Evolutionary conservation across 2,113 vertebrate genomes (phyloP).

Genomic region (Monopterus albus): DNA sequence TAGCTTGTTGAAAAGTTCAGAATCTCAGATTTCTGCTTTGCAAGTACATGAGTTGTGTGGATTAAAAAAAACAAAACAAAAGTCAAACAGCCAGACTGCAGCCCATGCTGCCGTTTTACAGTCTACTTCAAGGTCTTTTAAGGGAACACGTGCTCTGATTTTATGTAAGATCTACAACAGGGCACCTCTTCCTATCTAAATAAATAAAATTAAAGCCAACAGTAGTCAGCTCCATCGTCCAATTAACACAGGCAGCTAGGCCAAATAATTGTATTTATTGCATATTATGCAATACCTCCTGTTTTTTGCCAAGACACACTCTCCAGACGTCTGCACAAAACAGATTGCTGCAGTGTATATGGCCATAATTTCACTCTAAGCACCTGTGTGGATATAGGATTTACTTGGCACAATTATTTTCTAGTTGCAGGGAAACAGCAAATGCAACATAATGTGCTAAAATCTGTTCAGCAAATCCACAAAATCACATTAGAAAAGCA

Average conservation of each 20-base stretch:
- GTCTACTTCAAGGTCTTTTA: constrained; percentile 2
- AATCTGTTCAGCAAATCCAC: background rate
- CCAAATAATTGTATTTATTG: constrained; percentile 23
- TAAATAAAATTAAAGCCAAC: constrained; percentile 20
- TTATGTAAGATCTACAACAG: constrained; percentile 10
- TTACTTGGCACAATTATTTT: constrained; percentile 11
- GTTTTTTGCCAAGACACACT: constrained; percentile 12
- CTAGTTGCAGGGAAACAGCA: constrained; percentile 26
- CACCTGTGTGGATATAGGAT: constrained; percentile 32
- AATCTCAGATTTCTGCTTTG: too few species aligned
- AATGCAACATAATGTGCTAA: constrained; percentile 3
- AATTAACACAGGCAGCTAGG: constrained; percentile 20
- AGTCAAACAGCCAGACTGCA: background rate
- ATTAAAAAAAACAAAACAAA: too few species aligned
- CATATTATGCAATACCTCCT: constrained; percentile 20
- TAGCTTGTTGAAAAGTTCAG: too few species aligned
- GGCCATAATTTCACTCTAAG: constrained; percentile 14
- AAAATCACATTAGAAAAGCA: constrained; percentile 10
- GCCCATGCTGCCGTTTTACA: background rate
- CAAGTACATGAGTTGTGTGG: too few species aligned
- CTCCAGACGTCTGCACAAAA: constrained; percentile 17
- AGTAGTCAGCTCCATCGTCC: constrained; percentile 15
- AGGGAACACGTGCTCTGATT: background rate
- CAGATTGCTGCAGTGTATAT: constrained; percentile 9
- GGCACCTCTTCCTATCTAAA: constrained; percentile 5